These are phyloP conservation scores for Varanus salvator DNA, from an alignment of 2,113 vertebrate species.

Conservation along the genomic window DNA sequence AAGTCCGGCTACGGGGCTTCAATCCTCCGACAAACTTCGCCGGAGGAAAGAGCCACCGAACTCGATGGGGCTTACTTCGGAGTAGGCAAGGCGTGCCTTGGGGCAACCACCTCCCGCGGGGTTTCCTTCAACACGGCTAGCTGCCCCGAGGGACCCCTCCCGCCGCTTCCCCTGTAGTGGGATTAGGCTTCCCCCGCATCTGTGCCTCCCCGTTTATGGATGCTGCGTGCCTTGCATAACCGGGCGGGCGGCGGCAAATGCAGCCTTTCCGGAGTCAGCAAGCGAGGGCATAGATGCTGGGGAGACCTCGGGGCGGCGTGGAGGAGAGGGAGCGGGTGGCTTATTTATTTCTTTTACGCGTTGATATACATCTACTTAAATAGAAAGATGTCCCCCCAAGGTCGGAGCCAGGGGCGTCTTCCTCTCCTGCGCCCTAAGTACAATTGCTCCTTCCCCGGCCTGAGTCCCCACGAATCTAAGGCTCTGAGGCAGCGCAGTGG, in stretches of 20 bases:
- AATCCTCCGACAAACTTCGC: not conserved
- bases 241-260: not conserved
- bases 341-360: not conserved
- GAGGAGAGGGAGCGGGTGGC: not conserved
- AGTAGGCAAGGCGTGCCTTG: no score
- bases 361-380: not conserved
- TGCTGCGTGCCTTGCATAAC: not conserved
- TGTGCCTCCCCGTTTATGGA: not conserved
- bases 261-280: not conserved
- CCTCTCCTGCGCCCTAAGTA: not conserved
- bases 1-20: not conserved
- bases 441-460: not conserved
- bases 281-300: not conserved
- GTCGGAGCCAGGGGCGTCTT: not conserved
- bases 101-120: not conserved
- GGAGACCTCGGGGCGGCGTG: not conserved
- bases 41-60: not conserved
- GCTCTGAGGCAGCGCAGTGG: not conserved
- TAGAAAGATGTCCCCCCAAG: no score
- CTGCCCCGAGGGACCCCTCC: not conserved
- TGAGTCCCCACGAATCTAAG: not conserved
- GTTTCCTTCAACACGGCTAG: no score
- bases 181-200: not conserved
- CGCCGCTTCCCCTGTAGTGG: not conserved
- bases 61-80: not conserved